A percentile compares a stretch with the other conserved stretches of the same genome.
Conservation (phyloP, 2,797 vertebrate species). For the Psittacula derbiana region DNA sequence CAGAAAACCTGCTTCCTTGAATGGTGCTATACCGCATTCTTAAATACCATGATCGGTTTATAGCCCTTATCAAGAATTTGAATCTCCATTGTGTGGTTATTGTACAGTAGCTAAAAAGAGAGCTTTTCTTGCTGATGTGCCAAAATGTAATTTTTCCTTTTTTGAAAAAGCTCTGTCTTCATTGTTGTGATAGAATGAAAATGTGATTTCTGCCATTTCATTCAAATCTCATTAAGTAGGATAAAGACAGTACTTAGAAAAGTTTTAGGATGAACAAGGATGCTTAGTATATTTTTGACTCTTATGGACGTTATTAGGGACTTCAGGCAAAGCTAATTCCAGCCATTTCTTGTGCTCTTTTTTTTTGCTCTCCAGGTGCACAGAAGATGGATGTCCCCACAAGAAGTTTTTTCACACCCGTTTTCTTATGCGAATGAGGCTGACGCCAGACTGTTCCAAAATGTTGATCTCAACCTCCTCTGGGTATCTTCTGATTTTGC, state of each 20-base stretch:
- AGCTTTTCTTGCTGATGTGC: not conserved
- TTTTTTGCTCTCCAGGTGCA: slow-evolving; percentile 81
- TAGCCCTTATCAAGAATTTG: not conserved
- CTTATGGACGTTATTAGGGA: not conserved
- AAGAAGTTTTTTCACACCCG: slow-evolving; percentile 99
- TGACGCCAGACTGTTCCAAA: slow-evolving; percentile 98
- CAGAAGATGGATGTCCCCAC: slow-evolving; percentile 97
- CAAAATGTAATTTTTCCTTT: not conserved
- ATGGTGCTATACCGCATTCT: not conserved
- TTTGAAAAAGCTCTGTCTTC: not conserved
- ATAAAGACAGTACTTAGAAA: rapidly evolving
- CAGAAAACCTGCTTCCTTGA: not conserved
- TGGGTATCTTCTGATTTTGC: slow-evolving; percentile 96
- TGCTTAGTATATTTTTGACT: not conserved
- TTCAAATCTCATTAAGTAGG: not conserved
- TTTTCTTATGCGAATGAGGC: slow-evolving; percentile 97
- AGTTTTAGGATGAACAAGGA: not conserved
- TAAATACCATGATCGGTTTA: not conserved
- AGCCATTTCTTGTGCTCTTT: not conserved
- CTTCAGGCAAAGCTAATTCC: not conserved
- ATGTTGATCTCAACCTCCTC: slow-evolving; percentile 99
- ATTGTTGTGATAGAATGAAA: not conserved
- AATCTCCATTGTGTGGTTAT: not conserved
- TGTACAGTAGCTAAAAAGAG: not conserved
- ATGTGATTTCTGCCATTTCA: not conserved